A percentile compares a stretch with the other conserved stretches of the same genome.
Evolutionary conservation across 2,888 invertebrate genomes (phyloP).

Genomic region (Lutraria lutraria): DNA sequence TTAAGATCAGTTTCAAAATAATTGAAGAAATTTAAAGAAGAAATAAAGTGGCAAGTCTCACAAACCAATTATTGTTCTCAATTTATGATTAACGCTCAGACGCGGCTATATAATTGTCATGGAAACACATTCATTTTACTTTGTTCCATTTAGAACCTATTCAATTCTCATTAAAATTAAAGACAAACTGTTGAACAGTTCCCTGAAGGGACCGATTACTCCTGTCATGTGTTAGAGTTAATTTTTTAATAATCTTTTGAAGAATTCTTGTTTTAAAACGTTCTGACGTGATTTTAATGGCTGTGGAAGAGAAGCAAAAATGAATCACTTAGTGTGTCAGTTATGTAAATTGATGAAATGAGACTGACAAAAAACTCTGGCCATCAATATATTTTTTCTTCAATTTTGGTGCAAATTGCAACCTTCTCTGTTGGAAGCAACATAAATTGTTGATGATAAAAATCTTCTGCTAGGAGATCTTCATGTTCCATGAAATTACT

Average conservation of each 20-base stretch:
- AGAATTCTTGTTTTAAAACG: not conserved
- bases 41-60: too few relatives aligned
- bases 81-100: too few relatives aligned
- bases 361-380: not conserved
- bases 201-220: not conserved
- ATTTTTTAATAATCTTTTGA: conserved; percentile 6
- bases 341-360: conserved; percentile 14
- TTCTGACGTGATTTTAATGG: conserved; percentile 2
- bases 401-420: conserved; percentile 7
- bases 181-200: not conserved
- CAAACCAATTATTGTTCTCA: too few relatives aligned
- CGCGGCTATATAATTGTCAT: not conserved
- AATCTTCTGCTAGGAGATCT: not conserved
- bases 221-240: not conserved
- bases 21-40: too few relatives aligned
- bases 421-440: conserved; percentile 13
- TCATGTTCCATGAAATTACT: conserved; percentile 23
- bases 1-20: too few relatives aligned
- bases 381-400: conserved; percentile 5
- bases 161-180: conserved; percentile 21
- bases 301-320: not conserved
- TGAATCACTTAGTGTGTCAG: not conserved
- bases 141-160: conserved; percentile 3
- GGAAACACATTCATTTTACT: not conserved
- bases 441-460: conserved; percentile 8